phyloP scores from a whole-genome alignment of 2,113 vertebrate genomes.

The Rallus limicola region DNA sequence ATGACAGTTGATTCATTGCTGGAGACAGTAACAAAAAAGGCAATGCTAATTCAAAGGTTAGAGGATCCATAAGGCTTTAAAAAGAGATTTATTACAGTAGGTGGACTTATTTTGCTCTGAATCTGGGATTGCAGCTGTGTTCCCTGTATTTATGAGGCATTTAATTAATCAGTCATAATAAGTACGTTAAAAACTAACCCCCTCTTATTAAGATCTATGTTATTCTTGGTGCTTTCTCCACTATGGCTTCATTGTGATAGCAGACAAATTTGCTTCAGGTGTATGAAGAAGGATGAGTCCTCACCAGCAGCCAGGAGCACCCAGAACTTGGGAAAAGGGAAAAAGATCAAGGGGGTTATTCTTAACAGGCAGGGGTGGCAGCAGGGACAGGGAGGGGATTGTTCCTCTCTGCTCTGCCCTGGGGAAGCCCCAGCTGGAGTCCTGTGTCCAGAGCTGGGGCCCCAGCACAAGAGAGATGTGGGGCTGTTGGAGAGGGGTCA shows the following conservation, averaged over 20 bases:
- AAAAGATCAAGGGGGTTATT: neutral
- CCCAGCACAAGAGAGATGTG: too few relatives aligned
- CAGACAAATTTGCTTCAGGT: neutral
- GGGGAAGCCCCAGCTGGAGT: too few relatives aligned
- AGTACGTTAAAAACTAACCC: neutral
- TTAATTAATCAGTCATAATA: conserved; percentile 27
- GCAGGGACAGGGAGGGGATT: too few relatives aligned
- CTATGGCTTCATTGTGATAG: neutral
- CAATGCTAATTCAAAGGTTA: conserved; percentile 11
- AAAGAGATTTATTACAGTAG: neutral
- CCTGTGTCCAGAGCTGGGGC: too few relatives aligned
- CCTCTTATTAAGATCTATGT: neutral
- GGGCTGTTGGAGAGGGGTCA: too few relatives aligned
- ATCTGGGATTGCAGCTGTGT: neutral
- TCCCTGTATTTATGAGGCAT: neutral
- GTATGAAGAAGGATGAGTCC: neutral
- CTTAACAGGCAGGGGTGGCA: neutral
- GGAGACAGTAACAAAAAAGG: neutral
- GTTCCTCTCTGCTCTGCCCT: too few relatives aligned
- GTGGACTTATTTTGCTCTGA: neutral
- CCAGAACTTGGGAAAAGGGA: neutral
- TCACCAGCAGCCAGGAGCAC: neutral
- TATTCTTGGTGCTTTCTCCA: neutral
- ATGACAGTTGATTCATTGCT: neutral
- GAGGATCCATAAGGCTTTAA: neutral